Percentiles rank a stretch among this genome's conserved stretches.
Conservation (phyloP, 2,888 invertebrate species). For the Eupithecia pulchellata region DNA sequence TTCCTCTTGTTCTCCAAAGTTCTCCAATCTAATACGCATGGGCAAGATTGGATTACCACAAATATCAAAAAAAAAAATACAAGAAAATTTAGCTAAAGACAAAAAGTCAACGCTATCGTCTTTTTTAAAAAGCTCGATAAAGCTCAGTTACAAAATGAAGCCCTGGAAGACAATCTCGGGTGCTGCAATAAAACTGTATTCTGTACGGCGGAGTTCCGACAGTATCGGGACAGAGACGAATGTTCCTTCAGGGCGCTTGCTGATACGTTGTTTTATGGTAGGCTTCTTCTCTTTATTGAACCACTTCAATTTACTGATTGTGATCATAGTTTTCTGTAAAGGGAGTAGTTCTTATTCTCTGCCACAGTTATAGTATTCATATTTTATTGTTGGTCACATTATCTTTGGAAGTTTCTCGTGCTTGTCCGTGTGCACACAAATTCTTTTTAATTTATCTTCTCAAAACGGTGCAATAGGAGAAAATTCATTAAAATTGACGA, state of each 20-base stretch:
- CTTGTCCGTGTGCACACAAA: neutral
- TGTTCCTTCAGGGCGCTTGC: constrained; percentile 35
- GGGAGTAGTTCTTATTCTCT: neutral
- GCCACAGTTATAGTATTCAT: neutral
- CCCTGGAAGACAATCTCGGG: constrained; percentile 22
- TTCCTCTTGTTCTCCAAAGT: no score
- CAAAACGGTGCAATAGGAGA: neutral
- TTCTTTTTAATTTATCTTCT: neutral
- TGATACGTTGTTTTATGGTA: constrained; percentile 28
- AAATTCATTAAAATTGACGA: neutral
- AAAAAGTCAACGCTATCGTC: neutral
- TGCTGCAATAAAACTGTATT: constrained; percentile 41
- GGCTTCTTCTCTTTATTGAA: constrained; percentile 19
- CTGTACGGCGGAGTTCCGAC: constrained; percentile 37
- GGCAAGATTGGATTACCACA: no score
- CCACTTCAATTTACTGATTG: neutral
- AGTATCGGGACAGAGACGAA: constrained; percentile 42
- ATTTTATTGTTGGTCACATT: neutral
- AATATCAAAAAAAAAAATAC: no score
- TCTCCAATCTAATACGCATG: no score
- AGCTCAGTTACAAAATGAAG: constrained; percentile 18
- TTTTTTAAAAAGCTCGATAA: constrained; percentile 6
- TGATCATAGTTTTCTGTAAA: neutral
- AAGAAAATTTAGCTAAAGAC: no score
- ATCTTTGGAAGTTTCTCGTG: neutral